Evolutionary conservation across 2,888 invertebrate species (phyloP), one percentile per base, ranked within the genome.

Genomic region (Agapostemon virescens): DNA sequence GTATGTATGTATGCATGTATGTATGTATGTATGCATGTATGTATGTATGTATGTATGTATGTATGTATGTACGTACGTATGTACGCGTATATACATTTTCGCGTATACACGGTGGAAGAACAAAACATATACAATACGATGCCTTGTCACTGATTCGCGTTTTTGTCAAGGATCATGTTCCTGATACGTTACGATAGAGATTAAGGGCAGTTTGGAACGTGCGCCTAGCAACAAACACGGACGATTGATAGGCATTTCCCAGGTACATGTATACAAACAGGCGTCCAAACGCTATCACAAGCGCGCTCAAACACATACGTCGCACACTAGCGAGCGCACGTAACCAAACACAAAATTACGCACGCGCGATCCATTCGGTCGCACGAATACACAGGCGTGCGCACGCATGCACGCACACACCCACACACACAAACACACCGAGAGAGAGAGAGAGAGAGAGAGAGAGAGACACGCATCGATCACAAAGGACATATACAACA

Each of bases 151-250:
- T 20, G 63, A 36, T 36, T 63, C 63, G 36, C 36, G 36, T 63
- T 63, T 63, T 63, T 36, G 20, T n/a, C 36, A n/a, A 20, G 33
- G n/a, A 61, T 36, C 36, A 36, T 20, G 63, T 36, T 63, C n/a
- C 36, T 20, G 11, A 63, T 36, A n/a, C 20, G 13, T n/a, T 63
- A 36, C n/a, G 63, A n/a, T 63, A 63, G 36, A 4, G 63, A 36
- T 36, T 63, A 63, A 63, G 36, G 36, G 36, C n/a, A 20, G n/a
- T n/a, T 63, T 13, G 33, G 63, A 63, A 36, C 63, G 13, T 36
- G 33, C 36, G n/a, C 33, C 63, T 63, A 36, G 63, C n/a, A 63
- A 36, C 13, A 63, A 55, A 63, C 63, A n/a, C 63, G 63, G n/a
- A 63, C 36, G n/a, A 36, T 36, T 33, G 36, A 36, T 36, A n/a